Evolutionary conservation across 2,113 vertebrate genomes (phyloP).

Genomic region (Prunella himalayana): DNA sequence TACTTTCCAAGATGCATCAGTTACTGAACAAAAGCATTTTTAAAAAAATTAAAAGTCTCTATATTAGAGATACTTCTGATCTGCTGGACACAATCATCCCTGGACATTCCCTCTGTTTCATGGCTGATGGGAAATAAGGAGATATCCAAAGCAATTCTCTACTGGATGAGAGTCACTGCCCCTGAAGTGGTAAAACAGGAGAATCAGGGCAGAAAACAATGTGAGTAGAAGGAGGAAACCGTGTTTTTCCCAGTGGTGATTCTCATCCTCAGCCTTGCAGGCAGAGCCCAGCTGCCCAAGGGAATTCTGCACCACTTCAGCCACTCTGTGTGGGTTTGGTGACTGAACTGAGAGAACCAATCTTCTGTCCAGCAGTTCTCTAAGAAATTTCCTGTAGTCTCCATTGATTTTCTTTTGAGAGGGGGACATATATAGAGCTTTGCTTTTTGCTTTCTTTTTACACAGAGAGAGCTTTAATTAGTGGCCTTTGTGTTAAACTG

Average conservation of each 20-base stretch:
- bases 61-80: background rate
- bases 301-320: background rate
- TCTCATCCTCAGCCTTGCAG: background rate
- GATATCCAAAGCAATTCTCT: background rate
- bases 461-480: slow-evolving; percentile 7
- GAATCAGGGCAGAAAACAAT: background rate
- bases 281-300: background rate
- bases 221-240: background rate
- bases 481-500: slow-evolving; percentile 20
- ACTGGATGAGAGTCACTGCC: background rate
- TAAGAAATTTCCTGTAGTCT: background rate
- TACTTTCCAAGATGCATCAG: background rate
- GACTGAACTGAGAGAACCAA: background rate
- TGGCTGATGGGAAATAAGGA: background rate
- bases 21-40: background rate
- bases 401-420: background rate
- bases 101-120: background rate
- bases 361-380: background rate
- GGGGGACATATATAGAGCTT: background rate
- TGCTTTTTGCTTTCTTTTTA: slow-evolving; percentile 4
- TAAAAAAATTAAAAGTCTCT: background rate
- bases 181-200: background rate
- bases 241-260: background rate
- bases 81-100: background rate
- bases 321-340: background rate